Evolutionary conservation across 2,113 vertebrate species (phyloP).

Genomic region (Narcine bancroftii): DNA sequence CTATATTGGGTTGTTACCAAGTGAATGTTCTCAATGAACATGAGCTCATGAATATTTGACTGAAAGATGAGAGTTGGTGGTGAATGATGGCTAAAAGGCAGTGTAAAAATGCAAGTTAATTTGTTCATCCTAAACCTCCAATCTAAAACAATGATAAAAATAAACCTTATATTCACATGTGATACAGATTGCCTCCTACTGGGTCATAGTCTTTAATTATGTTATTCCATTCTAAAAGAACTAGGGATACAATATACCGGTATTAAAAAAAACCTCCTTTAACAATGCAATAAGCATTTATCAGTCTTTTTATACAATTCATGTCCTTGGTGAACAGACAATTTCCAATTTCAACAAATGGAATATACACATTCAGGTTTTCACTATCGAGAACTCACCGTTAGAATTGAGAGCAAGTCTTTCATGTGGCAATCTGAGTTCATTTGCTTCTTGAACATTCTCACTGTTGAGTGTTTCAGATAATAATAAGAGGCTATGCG

Average conservation of each 20-base stretch:
- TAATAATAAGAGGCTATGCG: conserved; percentile 94
- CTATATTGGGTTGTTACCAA: background rate
- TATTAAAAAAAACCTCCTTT: background rate
- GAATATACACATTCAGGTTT: background rate
- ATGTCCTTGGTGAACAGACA: background rate
- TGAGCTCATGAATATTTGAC: background rate
- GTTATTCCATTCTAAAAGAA: background rate
- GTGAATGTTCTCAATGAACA: background rate
- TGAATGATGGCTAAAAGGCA: background rate
- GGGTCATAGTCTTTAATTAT: background rate
- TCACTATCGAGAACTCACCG: conserved; percentile 62
- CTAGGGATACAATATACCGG: background rate
- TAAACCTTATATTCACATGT: background rate
- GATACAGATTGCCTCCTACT: background rate
- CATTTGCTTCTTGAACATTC: conserved; percentile 80
- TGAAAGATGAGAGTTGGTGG: background rate
- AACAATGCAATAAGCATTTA: background rate
- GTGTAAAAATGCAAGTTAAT: background rate
- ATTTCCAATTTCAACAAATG: conserved; percentile 16
- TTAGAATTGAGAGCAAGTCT: conserved; percentile 79
- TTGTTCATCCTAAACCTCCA: background rate
- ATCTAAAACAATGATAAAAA: background rate
- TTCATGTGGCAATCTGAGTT: conserved; percentile 69
- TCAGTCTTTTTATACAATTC: background rate
- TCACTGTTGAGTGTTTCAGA: conserved; percentile 81